Conservation (phyloP, 2,888 invertebrate species). For the Hymenopus coronatus region DNA sequence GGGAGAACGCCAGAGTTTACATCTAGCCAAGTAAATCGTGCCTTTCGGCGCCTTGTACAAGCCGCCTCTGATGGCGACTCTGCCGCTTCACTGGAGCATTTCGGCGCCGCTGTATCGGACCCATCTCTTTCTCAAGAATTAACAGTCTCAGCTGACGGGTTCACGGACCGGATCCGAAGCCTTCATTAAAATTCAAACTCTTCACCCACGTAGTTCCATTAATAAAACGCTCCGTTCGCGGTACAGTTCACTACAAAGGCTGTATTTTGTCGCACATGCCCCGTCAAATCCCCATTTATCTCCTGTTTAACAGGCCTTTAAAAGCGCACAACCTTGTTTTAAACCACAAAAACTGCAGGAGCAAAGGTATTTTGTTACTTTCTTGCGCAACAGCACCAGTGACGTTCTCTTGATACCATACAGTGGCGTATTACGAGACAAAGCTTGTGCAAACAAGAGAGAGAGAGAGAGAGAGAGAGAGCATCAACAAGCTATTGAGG, state of each 20-base stretch:
- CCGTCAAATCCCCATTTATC: background rate
- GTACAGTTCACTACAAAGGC: background rate
- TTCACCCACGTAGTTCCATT: background rate
- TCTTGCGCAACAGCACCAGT: background rate
- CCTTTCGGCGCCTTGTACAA: background rate
- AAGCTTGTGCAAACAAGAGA: no score
- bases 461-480: no score
- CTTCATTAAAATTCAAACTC: background rate
- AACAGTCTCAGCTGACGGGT: background rate
- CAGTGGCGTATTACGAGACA: background rate
- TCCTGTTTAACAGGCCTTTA: background rate
- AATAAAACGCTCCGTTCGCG: background rate
- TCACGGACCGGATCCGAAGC: background rate
- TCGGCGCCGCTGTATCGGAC: background rate
- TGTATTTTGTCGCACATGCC: background rate
- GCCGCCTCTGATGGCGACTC: background rate
- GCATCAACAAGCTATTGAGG: no score
- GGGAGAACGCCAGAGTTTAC: background rate
- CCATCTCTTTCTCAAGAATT: background rate
- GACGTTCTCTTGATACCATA: background rate
- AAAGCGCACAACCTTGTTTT: background rate
- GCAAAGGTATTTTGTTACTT: background rate
- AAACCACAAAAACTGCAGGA: background rate
- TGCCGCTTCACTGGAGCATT: background rate
- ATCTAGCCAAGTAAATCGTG: background rate